phyloP scores from a whole-genome alignment of 1,140 invertebrate species.

The Sycophaga agraensis region DNA sequence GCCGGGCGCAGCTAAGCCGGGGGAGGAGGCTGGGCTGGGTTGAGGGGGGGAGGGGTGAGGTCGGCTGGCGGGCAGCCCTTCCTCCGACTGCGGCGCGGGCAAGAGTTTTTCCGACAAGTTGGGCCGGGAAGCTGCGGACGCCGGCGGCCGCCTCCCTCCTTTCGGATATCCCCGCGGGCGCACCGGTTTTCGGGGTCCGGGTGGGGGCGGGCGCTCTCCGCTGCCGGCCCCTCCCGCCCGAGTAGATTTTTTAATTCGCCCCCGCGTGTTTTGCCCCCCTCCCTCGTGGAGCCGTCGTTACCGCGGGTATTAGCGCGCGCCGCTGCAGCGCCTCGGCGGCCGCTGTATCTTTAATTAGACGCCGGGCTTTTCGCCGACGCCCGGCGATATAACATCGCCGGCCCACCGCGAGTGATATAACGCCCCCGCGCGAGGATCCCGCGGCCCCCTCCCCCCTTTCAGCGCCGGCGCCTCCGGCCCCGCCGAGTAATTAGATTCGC shows the following conservation, averaged over 20 bases:
- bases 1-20: background rate
- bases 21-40: too few relatives aligned
- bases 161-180: background rate
- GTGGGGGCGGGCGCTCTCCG: background rate
- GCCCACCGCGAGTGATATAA: too few relatives aligned
- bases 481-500: too few relatives aligned
- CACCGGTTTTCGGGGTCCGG: background rate
- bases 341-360: slow-evolving; percentile 18
- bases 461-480: too few relatives aligned
- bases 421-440: too few relatives aligned
- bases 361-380: background rate
- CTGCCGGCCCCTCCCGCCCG: background rate
- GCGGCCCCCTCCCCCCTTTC: too few relatives aligned
- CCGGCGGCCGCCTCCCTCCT: too few relatives aligned
- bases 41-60: too few relatives aligned
- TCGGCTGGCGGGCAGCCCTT: too few relatives aligned
- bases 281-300: slow-evolving; percentile 1
- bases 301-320: background rate
- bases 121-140: slow-evolving; percentile 11
- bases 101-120: slow-evolving; percentile 28
- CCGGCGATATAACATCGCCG: background rate
- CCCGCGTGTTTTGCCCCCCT: background rate
- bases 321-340: background rate
- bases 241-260: slow-evolving; percentile 25
- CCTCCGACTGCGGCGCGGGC: background rate